phyloP scores from a whole-genome alignment of 2,113 vertebrate genomes.

The Collichthys lucidus region DNA sequence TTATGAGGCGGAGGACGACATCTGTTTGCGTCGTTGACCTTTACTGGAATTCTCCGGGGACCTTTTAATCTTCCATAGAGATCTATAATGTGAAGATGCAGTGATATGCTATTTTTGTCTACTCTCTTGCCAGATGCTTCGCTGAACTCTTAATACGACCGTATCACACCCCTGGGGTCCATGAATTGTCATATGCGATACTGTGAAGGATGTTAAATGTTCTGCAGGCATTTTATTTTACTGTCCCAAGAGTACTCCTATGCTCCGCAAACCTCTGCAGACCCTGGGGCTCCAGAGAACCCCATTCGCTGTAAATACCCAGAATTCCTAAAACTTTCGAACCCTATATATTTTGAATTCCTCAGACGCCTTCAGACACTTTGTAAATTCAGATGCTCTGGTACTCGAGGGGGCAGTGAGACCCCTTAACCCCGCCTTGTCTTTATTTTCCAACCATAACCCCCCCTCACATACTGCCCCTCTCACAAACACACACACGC shows the following conservation, averaged over 20 bases:
- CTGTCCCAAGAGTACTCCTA: constrained; percentile 40
- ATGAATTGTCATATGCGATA: constrained; percentile 69
- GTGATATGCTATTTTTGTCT: constrained; percentile 71
- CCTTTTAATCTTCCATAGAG: constrained; percentile 61
- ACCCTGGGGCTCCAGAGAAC: constrained; percentile 31
- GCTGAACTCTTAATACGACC: constrained; percentile 43
- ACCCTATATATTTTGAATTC: constrained; percentile 68
- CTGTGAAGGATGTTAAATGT: constrained; percentile 59
- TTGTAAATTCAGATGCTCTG: constrained; percentile 48
- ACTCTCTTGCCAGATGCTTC: constrained; percentile 66
- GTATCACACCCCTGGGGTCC: constrained; percentile 60
- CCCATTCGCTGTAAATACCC: constrained; percentile 53
- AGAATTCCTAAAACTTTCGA: constrained; percentile 62
- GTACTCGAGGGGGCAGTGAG: constrained; percentile 56
- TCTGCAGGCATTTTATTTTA: constrained; percentile 64
- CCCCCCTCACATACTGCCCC: background rate
- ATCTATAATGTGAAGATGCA: constrained; percentile 56
- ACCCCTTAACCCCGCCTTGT: constrained; percentile 31
- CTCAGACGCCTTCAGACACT: constrained; percentile 44
- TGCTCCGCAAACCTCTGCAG: constrained; percentile 41
- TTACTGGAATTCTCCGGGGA: constrained; percentile 38
- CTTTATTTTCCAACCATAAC: constrained; percentile 22
- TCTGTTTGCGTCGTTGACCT: constrained; percentile 66
- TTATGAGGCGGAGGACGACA: constrained; percentile 67
- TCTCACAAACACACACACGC: background rate